Evolutionary conservation across 2,113 vertebrate genomes (phyloP).

Genomic region (Uropsilus gracilis): DNA sequence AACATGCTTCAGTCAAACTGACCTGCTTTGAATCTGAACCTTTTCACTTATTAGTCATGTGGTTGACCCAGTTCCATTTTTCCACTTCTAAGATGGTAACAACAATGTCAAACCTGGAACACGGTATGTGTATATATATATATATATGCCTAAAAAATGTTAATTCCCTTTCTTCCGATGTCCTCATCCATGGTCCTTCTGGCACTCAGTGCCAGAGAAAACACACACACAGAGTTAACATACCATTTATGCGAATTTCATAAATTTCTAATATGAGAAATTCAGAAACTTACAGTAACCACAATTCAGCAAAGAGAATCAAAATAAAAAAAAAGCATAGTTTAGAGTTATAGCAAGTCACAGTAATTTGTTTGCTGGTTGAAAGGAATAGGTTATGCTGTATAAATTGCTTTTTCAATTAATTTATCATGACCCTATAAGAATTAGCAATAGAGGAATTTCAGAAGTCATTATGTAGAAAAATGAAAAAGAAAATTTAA

Average conservation of each 20-base stretch:
- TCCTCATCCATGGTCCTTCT: background rate
- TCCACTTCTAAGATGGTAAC: background rate
- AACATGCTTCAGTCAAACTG: background rate
- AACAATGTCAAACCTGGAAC: background rate
- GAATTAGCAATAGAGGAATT: conserved; percentile 36
- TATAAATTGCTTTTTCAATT: conserved; percentile 48
- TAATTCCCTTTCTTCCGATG: background rate
- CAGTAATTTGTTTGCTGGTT: background rate
- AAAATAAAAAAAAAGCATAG: background rate
- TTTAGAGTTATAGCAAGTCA: background rate
- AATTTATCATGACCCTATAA: conserved; percentile 36
- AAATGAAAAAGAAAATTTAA: conserved; percentile 52
- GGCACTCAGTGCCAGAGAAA: background rate
- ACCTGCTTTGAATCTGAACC: background rate
- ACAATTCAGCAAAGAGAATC: background rate
- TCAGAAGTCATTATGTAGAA: conserved; percentile 17
- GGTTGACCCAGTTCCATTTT: background rate
- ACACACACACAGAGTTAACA: background rate
- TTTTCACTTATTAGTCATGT: background rate
- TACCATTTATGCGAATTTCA: background rate
- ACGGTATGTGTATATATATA: background rate
- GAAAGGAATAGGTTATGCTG: background rate
- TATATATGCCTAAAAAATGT: background rate
- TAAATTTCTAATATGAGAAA: background rate
- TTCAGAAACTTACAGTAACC: background rate